phyloP scores from a whole-genome alignment of 2,888 invertebrate species.

The Macrosoma leucophasiata region DNA sequence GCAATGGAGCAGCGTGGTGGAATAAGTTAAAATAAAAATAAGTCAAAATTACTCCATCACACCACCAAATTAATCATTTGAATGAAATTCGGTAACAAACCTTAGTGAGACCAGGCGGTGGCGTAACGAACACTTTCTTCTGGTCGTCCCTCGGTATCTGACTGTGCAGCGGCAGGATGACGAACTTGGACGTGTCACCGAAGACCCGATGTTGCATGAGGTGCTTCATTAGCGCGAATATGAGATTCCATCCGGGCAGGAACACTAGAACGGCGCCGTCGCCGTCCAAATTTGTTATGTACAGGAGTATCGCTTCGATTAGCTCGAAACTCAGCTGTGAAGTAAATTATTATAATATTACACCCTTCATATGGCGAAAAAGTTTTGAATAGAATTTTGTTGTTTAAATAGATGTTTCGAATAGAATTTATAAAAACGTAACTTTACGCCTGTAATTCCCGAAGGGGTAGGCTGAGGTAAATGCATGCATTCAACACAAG shows the following conservation, averaged over 20 bases:
- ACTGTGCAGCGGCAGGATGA: slow-evolving; percentile 96
- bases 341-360: slow-evolving; percentile 8
- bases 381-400: too few relatives aligned
- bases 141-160: slow-evolving; percentile 98
- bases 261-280: slow-evolving; percentile 95
- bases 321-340: slow-evolving; percentile 90
- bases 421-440: too few relatives aligned
- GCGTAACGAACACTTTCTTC: slow-evolving; percentile 91
- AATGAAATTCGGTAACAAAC: slow-evolving; percentile 45
- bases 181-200: slow-evolving; percentile 78
- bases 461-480: too few relatives aligned
- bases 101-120: slow-evolving; percentile 89
- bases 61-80: too few relatives aligned
- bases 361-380: neutral
- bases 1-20: too few relatives aligned
- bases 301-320: slow-evolving; percentile 84
- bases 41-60: too few relatives aligned
- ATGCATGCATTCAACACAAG: too few relatives aligned
- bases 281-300: slow-evolving; percentile 76
- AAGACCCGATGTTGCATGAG: slow-evolving; percentile 81
- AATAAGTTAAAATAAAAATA: too few relatives aligned
- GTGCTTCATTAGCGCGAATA: slow-evolving; percentile 92
- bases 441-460: too few relatives aligned
- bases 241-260: slow-evolving; percentile 97
- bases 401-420: too few relatives aligned